Percentiles rank a stretch among this genome's conserved stretches.
Evolutionary conservation across 2,797 vertebrate species (phyloP).

Genomic region (Melanotaenia pygmaea): DNA sequence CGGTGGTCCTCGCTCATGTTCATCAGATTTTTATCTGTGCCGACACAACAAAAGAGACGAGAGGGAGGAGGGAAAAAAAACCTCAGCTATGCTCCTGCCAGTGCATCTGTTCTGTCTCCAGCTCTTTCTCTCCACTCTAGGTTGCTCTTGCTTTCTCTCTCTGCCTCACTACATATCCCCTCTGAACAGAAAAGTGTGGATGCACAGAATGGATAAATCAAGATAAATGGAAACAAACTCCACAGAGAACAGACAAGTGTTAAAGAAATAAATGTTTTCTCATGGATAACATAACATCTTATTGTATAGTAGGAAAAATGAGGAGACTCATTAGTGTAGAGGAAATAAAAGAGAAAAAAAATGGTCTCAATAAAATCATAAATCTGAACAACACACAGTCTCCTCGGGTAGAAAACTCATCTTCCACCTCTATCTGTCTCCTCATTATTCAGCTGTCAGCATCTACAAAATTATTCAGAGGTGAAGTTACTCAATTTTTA

Average conservation of each 20-base stretch:
- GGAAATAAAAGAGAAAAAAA: not conserved
- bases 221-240: slow-evolving; percentile 15
- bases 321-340: not conserved
- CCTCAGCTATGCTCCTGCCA: slow-evolving; percentile 56
- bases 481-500: not conserved
- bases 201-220: slow-evolving; percentile 35
- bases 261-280: not conserved
- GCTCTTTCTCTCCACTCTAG: slow-evolving; percentile 47
- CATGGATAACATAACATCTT: not conserved
- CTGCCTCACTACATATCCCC: slow-evolving; percentile 44
- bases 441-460: not conserved
- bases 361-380: not conserved
- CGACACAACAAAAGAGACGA: slow-evolving; percentile 64
- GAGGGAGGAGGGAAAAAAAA: slow-evolving; percentile 14
- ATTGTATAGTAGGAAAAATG: not conserved
- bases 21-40: slow-evolving; percentile 60
- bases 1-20: slow-evolving; percentile 50
- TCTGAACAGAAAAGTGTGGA: slow-evolving; percentile 41
- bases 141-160: slow-evolving; percentile 51
- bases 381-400: not conserved
- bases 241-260: not conserved
- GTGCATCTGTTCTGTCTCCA: slow-evolving; percentile 62
- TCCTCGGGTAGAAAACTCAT: not conserved
- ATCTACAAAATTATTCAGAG: not conserved
- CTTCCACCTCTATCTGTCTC: not conserved